Evolutionary conservation across 2,797 vertebrate species (phyloP).

Genomic region (Poeciliopsis gracilis): DNA sequence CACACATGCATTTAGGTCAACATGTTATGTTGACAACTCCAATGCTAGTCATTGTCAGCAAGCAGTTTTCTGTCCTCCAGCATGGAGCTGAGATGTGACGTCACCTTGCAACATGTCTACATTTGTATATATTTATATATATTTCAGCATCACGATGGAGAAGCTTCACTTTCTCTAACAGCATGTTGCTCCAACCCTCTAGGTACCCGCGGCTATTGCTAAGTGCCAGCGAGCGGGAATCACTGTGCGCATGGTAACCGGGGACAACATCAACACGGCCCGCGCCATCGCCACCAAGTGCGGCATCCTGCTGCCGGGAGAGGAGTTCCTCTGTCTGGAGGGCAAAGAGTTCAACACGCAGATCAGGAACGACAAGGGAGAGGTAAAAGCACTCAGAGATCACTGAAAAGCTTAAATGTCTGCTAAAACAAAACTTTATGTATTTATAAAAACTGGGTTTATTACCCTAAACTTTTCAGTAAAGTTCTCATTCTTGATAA

Average conservation of each 20-base stretch:
- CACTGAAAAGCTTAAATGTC: not conserved
- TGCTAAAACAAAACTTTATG: not conserved
- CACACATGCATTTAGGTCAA: too few relatives aligned
- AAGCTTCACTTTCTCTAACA: not conserved
- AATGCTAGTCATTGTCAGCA: too few relatives aligned
- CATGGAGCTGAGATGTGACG: too few relatives aligned
- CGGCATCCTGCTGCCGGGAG: slow-evolving; percentile 90
- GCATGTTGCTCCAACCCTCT: not conserved
- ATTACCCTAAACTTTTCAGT: not conserved
- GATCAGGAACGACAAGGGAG: slow-evolving; percentile 96
- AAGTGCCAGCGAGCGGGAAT: slow-evolving; percentile 96
- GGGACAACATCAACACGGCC: slow-evolving; percentile 98
- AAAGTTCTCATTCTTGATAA: not conserved
- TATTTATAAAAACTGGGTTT: not conserved
- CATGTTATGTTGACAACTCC: too few relatives aligned
- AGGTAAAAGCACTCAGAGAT: slow-evolving; percentile 78
- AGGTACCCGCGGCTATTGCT: slow-evolving; percentile 92
- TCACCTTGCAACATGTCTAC: too few relatives aligned
- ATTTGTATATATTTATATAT: too few relatives aligned
- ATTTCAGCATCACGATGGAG: not conserved
- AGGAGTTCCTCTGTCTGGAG: slow-evolving; percentile 94
- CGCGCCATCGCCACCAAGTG: slow-evolving; percentile 97
- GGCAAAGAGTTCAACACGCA: slow-evolving; percentile 96
- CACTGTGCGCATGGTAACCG: slow-evolving; percentile 97
- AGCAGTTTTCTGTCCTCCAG: too few relatives aligned